phyloP scores from a whole-genome alignment of 2,113 vertebrate genomes.

The Percina caprodes region DNA sequence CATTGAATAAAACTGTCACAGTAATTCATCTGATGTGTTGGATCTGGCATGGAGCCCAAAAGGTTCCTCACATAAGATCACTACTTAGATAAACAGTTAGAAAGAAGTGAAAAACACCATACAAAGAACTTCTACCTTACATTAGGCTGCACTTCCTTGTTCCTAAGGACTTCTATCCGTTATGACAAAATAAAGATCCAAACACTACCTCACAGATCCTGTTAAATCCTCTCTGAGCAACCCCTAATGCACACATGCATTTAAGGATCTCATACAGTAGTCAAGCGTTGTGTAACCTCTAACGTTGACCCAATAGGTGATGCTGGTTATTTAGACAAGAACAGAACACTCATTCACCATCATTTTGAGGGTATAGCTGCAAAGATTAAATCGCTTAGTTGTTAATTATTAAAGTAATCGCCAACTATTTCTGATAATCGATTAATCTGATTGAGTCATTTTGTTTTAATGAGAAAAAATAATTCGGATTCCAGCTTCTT shows the following conservation, averaged over 20 bases:
- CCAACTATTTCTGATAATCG: too few species aligned
- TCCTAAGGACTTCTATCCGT: neutral
- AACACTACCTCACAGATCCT: neutral
- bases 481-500: too few species aligned
- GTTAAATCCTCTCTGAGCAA: neutral
- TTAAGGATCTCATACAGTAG: neutral
- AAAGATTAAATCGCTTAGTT: too few species aligned
- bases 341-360: too few species aligned
- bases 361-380: too few species aligned
- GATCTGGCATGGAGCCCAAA: slow-evolving; percentile 17
- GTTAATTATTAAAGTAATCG: too few species aligned
- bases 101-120: neutral
- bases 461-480: too few species aligned
- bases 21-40: slow-evolving; percentile 5
- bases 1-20: neutral
- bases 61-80: slow-evolving; percentile 1
- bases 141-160: neutral
- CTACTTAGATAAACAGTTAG: neutral
- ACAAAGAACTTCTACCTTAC: neutral
- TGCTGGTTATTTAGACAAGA: too few species aligned
- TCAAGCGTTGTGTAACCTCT: neutral
- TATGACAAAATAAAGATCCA: neutral
- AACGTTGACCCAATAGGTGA: neutral
- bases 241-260: neutral
- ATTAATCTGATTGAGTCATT: too few species aligned